A percentile compares a stretch with the other conserved stretches of the same genome.
These are phyloP conservation scores for Margarornis squamiger DNA, from an alignment of 2,797 vertebrate species.

Conservation along the genomic window DNA sequence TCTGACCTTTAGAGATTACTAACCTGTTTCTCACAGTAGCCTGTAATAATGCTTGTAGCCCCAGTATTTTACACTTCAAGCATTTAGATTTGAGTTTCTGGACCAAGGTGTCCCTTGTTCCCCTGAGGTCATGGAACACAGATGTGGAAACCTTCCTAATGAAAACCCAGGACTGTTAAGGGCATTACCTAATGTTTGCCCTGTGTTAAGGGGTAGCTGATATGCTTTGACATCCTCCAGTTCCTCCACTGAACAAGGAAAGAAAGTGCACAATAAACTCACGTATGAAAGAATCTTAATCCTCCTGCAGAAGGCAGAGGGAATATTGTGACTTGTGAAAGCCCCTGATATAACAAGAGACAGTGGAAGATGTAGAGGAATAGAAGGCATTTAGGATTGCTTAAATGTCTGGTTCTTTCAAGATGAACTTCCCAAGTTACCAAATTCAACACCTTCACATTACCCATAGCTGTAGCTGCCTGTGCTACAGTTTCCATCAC, in stretches of 20 bases:
- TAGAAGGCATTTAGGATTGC: neutral
- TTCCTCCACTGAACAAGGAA: neutral
- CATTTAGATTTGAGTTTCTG: neutral
- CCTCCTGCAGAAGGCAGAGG: neutral
- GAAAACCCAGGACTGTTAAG: neutral
- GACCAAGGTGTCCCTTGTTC: neutral
- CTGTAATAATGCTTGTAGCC: neutral
- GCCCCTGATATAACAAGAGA: neutral
- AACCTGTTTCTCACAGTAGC: neutral
- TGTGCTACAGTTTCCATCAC: neutral
- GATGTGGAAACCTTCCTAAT: neutral
- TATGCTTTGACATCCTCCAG: neutral
- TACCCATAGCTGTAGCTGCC: neutral
- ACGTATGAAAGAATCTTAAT: neutral
- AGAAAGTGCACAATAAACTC: neutral
- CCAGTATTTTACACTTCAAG: neutral
- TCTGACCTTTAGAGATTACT: neutral
- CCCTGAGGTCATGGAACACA: neutral
- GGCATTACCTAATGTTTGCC: neutral
- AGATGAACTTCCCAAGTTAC: neutral
- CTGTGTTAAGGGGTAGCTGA: neutral
- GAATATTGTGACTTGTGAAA: neutral
- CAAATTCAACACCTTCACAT: neutral
- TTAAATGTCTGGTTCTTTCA: neutral
- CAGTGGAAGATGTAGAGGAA: neutral